Conservation (phyloP, 2,797 vertebrate genomes). For the Manis crassicaudata region DNA sequence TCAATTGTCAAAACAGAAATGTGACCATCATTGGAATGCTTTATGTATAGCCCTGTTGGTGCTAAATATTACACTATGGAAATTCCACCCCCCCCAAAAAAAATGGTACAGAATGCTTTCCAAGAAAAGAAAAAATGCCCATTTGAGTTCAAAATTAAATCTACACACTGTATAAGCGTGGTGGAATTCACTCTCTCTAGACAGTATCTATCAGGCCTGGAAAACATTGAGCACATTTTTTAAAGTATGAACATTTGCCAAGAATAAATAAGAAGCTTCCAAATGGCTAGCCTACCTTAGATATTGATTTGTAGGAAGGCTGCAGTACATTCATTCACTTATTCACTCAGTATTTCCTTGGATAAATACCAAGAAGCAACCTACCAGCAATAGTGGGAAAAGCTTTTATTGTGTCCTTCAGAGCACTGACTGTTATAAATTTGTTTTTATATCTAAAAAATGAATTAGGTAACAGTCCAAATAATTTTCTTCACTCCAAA, state of each 20-base stretch:
- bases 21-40: neutral
- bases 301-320: neutral
- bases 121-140: neutral
- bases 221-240: neutral
- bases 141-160: neutral
- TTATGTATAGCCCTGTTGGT: neutral
- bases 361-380: neutral
- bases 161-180: neutral
- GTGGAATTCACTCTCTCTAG: neutral
- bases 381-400: neutral
- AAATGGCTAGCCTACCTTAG: neutral
- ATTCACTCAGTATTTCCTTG: neutral
- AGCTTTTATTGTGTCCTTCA: neutral
- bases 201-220: neutral
- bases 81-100: neutral
- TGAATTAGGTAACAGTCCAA: neutral
- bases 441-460: neutral
- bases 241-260: neutral
- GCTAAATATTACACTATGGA: neutral
- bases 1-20: neutral
- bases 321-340: neutral
- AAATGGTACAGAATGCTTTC: neutral
- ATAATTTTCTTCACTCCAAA: neutral
- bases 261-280: neutral
- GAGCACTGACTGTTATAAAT: neutral